phyloP scores from a whole-genome alignment of 2,113 vertebrate genomes.

The Phalacrocorax pelagicus region DNA sequence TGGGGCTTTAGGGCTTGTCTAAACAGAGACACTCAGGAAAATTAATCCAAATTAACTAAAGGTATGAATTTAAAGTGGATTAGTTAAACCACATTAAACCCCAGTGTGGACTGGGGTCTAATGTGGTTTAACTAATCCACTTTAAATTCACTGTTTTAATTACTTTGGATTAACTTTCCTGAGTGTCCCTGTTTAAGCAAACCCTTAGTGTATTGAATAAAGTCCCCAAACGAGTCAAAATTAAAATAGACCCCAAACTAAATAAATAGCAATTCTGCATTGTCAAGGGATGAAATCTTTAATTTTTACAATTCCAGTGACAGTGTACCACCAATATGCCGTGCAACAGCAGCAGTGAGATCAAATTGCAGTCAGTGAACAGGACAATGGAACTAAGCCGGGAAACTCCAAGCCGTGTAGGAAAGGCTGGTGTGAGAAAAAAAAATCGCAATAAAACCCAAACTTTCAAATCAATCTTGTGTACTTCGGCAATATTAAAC shows the following conservation, averaged over 20 bases:
- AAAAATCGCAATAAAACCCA: background rate
- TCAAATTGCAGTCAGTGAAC: background rate
- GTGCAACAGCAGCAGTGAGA: background rate
- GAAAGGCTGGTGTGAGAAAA: background rate
- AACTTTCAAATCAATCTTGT: background rate
- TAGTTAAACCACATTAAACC: constrained; percentile 69
- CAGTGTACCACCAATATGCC: background rate
- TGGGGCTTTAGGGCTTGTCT: constrained; percentile 70
- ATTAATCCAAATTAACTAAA: constrained; percentile 72
- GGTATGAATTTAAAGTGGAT: constrained; percentile 72
- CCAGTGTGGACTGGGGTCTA: background rate
- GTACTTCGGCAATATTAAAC: background rate
- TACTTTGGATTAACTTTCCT: constrained; percentile 69
- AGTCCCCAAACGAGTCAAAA: constrained; percentile 55
- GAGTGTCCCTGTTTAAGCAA: constrained; percentile 65
- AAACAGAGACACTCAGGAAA: constrained; percentile 70
- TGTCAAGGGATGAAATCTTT: constrained; percentile 45
- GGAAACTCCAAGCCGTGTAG: background rate
- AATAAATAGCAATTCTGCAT: constrained; percentile 43
- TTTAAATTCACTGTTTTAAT: constrained; percentile 71
- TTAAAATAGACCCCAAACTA: constrained; percentile 50
- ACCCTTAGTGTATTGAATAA: constrained; percentile 43
- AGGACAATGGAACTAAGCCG: background rate
- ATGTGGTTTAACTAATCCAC: constrained; percentile 70
- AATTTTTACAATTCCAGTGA: constrained; percentile 19